Percentiles rank a stretch among this genome's conserved stretches.
These are phyloP conservation scores for Cassiopea xamachana DNA, from an alignment of 30 jellyfish, hydroid and myxozoan genomes.

Conservation along the genomic window DNA sequence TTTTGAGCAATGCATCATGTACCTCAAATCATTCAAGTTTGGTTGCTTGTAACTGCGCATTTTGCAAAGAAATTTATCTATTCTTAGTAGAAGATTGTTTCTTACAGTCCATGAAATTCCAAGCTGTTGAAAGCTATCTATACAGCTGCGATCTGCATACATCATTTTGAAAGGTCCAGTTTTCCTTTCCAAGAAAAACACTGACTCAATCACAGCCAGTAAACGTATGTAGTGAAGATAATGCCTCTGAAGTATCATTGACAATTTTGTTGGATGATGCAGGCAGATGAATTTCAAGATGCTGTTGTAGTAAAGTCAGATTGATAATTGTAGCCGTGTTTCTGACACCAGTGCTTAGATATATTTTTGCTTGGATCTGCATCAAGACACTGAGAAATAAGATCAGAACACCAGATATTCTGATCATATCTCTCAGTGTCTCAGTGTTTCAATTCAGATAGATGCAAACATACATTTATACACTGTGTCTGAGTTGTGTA, in stretches of 20 bases:
- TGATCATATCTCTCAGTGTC: too few relatives aligned
- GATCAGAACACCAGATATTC: not conserved
- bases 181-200: conserved; percentile 49
- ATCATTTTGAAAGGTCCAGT: conserved; percentile 40
- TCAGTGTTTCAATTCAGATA: too few relatives aligned
- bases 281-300: conserved; percentile 34
- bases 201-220: conserved; percentile 60
- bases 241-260: conserved; percentile 6
- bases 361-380: conserved; percentile 48
- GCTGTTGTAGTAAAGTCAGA: conserved; percentile 1
- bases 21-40: conserved; percentile 63
- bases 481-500: conserved; percentile 44
- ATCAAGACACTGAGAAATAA: conserved; percentile 20
- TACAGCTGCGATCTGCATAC: not conserved
- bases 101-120: not conserved
- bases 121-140: not conserved
- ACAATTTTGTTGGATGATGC: conserved; percentile 40
- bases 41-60: conserved; percentile 65
- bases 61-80: conserved; percentile 60
- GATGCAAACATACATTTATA: not conserved
- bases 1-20: conserved; percentile 61
- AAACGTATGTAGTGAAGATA: conserved; percentile 48
- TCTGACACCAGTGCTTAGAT: conserved; percentile 48
- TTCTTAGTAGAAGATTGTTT: conserved; percentile 22
- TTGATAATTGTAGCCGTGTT: conserved; percentile 33